phyloP scores from a whole-genome alignment of 2,888 invertebrate species.

The Chymomyza procnemis region DNA sequence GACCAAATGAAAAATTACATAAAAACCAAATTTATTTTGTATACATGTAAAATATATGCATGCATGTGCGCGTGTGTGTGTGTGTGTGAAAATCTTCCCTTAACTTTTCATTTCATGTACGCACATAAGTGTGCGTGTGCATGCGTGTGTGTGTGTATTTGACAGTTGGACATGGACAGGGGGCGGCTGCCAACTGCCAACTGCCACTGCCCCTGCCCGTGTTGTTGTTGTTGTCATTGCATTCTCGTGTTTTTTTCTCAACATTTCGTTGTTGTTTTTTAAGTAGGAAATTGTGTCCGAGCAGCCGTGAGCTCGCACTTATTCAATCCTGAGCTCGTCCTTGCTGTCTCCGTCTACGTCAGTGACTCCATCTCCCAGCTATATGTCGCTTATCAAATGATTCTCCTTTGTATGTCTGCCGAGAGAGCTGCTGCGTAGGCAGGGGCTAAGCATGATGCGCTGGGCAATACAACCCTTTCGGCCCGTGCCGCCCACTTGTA shows the following conservation, averaged over 20 bases:
- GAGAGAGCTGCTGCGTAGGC: slow-evolving; percentile 29
- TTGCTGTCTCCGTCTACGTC: background rate
- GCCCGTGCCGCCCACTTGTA: background rate
- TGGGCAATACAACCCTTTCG: background rate
- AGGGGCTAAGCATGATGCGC: background rate
- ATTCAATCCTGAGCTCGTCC: background rate
- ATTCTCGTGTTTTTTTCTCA: background rate
- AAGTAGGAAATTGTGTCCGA: slow-evolving; percentile 72
- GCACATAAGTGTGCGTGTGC: background rate
- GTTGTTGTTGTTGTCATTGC: slow-evolving; percentile 25
- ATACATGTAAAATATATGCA: background rate
- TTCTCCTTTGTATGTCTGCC: slow-evolving; percentile 61
- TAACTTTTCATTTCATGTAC: slow-evolving; percentile 59
- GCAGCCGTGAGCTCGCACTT: slow-evolving; percentile 35
- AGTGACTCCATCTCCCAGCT: too few species aligned
- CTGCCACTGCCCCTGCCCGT: slow-evolving; percentile 40
- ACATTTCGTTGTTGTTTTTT: slow-evolving; percentile 46
- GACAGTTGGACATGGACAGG: slow-evolving; percentile 46
- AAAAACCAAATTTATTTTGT: slow-evolving; percentile 68
- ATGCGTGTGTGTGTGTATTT: slow-evolving; percentile 50
- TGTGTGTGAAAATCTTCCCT: slow-evolving; percentile 60
- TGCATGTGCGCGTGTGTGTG: slow-evolving; percentile 13
- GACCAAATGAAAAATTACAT: slow-evolving; percentile 68
- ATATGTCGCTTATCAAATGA: slow-evolving; percentile 54
- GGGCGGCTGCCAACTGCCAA: slow-evolving; percentile 21